Evolutionary conservation across 1,140 invertebrate genomes (phyloP), one percentile per base, ranked within the genome.

Genomic region (Polyergus mexicanus): DNA sequence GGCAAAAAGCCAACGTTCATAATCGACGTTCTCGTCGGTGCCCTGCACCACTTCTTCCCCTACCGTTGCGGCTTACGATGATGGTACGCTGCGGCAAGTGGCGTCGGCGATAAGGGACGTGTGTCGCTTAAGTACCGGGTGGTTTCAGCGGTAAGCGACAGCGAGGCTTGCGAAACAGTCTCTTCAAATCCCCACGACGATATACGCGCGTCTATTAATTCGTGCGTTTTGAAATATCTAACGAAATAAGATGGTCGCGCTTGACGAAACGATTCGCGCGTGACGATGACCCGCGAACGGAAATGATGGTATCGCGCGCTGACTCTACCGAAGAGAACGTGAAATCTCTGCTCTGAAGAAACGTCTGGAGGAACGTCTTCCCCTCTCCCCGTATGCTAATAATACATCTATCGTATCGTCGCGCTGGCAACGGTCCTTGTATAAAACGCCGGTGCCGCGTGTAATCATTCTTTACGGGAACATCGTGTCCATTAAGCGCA

Each of bases 391-490:
- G 25, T 58, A 58, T 16, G 58, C 75, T 77, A 65, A 77, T 77
- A 77, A 68, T 54, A 68, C 35, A 72, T 81, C 78, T 72, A 72
- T 72, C 51, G 76, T 51, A 51, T 19, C 11, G 65, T 3, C 16
- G n/a, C 65, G 22, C 7, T 68, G 62, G 62, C 71, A 74, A 44
- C 25, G 51, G 25, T 51, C 35, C 35, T 32, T 51, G 54, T 41
- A 28, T 32, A 13, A 28, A 41, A 65, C 65, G 75, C 32, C 74
- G 47, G 47, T 41, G 44, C 56, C 76, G 58, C 19, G 72, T 89
- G 77, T 89, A 86, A 89, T 89, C 84, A 83, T 89, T 89, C 87
- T 88, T 86, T 86, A 80, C 62, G 75, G 71, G 28, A 83, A 47
- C 77, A 72, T 68, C 71, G 87, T 71, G 68, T 72, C 58, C 22